Evolutionary conservation across 2,888 invertebrate species (phyloP).

Genomic region (Agrochola lychnidis): DNA sequence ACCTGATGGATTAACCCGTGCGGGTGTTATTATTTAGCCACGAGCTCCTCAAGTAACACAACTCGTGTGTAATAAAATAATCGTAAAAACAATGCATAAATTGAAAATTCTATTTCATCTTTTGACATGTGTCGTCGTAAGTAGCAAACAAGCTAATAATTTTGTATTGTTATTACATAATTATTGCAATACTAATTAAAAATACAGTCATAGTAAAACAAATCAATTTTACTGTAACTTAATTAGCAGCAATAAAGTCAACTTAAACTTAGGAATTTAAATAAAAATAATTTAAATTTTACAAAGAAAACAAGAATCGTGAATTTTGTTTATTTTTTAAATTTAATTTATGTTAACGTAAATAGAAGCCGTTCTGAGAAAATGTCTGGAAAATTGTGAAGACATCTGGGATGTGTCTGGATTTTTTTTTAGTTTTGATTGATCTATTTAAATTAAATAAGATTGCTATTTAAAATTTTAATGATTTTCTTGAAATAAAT

Average conservation of each 20-base stretch:
- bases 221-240: not conserved
- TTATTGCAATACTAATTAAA: not conserved
- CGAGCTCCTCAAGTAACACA: not conserved
- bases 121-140: not conserved
- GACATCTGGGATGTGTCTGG: conserved; percentile 29
- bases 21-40: no score
- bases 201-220: not conserved
- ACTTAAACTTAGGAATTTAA: conserved; percentile 1
- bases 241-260: not conserved
- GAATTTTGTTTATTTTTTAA: conserved; percentile 30
- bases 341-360: conserved; percentile 45
- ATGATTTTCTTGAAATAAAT: no score
- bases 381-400: conserved; percentile 23
- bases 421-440: conserved; percentile 13
- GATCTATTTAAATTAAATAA: not conserved
- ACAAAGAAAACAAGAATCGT: conserved; percentile 6
- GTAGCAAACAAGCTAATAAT: not conserved
- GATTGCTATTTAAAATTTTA: not conserved
- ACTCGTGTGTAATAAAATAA: conserved; percentile 2
- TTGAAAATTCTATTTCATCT: not conserved
- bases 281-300: not conserved
- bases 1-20: no score
- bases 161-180: conserved; percentile 11
- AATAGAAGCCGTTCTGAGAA: conserved; percentile 34
- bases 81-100: not conserved